A percentile compares a stretch with the other conserved stretches of the same genome.
Evolutionary conservation across 2,888 invertebrate genomes (phyloP).

Genomic region (Antheraea yamamai): DNA sequence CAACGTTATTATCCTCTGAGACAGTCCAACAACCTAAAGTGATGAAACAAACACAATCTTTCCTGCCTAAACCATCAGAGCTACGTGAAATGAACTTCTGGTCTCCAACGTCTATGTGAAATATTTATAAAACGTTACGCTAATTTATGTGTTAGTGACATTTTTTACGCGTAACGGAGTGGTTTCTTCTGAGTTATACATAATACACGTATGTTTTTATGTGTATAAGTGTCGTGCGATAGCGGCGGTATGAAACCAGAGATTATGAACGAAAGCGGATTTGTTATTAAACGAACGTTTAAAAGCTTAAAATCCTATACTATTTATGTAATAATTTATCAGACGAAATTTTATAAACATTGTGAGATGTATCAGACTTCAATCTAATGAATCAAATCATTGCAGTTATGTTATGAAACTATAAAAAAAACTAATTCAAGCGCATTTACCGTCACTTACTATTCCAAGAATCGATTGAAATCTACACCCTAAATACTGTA

Average conservation of each 20-base stretch:
- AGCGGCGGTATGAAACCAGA: background rate
- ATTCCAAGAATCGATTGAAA: too few species aligned
- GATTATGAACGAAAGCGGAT: background rate
- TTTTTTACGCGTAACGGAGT: conserved; percentile 12
- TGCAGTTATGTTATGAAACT: too few species aligned
- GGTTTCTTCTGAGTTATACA: background rate
- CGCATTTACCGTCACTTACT: too few species aligned
- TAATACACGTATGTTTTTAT: conserved; percentile 2
- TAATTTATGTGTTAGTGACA: conserved; percentile 29
- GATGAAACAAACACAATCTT: conserved; percentile 47
- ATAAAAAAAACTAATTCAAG: too few species aligned
- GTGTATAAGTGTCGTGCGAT: background rate
- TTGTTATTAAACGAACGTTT: background rate
- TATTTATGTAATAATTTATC: background rate
- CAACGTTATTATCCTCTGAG: conserved; percentile 39
- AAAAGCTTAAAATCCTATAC: background rate
- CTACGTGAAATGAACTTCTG: conserved; percentile 92
- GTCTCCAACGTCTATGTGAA: conserved; percentile 92
- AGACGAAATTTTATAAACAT: background rate
- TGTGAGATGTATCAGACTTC: background rate
- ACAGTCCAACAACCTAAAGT: conserved; percentile 53
- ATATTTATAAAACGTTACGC: conserved; percentile 28
- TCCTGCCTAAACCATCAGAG: conserved; percentile 80
- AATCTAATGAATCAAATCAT: too few species aligned
- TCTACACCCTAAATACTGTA: too few species aligned